Conservation (phyloP, 2,113 vertebrate species). For the Gasterosteus nipponicus region DNA sequence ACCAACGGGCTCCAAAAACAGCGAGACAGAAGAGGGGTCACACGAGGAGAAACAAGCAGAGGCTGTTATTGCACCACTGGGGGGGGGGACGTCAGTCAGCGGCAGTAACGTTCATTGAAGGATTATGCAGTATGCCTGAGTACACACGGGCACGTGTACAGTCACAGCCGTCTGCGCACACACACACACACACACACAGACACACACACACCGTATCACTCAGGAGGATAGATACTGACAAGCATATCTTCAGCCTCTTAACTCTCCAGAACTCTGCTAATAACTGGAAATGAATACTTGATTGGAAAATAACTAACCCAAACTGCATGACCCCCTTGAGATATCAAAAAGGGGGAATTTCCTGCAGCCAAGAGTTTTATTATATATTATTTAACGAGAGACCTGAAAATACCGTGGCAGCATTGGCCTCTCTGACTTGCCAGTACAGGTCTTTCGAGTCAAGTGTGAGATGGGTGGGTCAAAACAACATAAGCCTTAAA, state of each 20-base stretch:
- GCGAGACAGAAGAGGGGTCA: slow-evolving; percentile 22
- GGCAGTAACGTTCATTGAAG: slow-evolving; percentile 40
- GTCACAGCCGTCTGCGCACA: slow-evolving; percentile 32
- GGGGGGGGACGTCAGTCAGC: slow-evolving; percentile 38
- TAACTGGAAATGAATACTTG: slow-evolving; percentile 65
- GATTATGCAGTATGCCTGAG: slow-evolving; percentile 53
- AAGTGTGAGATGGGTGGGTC: slow-evolving; percentile 4
- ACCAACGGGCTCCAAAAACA: slow-evolving; percentile 5
- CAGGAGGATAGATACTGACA: slow-evolving; percentile 71
- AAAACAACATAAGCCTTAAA: neutral
- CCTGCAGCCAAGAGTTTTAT: slow-evolving; percentile 2
- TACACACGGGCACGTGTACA: slow-evolving; percentile 35
- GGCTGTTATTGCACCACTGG: slow-evolving; percentile 40
- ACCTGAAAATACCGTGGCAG: slow-evolving; percentile 3
- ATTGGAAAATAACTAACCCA: slow-evolving; percentile 60
- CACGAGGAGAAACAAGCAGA: slow-evolving; percentile 28
- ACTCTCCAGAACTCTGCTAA: slow-evolving; percentile 62
- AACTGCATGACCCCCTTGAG: slow-evolving; percentile 48
- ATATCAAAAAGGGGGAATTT: slow-evolving; percentile 39
- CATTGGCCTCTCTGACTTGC: neutral
- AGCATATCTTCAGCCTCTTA: slow-evolving; percentile 64
- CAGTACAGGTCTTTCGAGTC: slow-evolving; percentile 24
- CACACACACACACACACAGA: slow-evolving; percentile 31
- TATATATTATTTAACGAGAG: slow-evolving; percentile 26
- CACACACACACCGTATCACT: slow-evolving; percentile 51